Evolutionary conservation across 2,113 vertebrate species (phyloP), one percentile per base, ranked within the genome.

Genomic region (Rutilus rutilus): DNA sequence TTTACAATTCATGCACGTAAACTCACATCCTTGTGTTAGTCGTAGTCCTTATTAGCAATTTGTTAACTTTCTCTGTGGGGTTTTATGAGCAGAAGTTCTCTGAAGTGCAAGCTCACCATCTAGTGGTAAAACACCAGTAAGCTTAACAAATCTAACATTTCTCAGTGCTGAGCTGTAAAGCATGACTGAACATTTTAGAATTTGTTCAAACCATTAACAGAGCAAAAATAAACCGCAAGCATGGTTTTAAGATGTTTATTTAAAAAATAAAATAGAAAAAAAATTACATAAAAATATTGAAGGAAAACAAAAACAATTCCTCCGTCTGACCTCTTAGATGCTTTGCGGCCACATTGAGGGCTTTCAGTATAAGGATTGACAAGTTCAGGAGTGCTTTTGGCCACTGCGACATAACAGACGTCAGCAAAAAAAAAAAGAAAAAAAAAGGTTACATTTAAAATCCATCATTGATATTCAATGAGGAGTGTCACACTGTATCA

Each of bases 281-380:
- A 98, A 96, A 97, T 96, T 96, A 98, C 97, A 98, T 99, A 98
- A 98, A 99, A 99, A 99, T 97, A 96, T 96, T 94, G 93, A 92
- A 91, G 87, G 89, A 90, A 92, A 86, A 92, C 89, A 91, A 90
- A 91, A 90, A 90, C 89, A 84, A 71, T 92, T 92, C 94, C 94
- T 95, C 91, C 82, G 90, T 91, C 36, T 52, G 90, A 87, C 93
- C 94, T 95, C 94, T 92, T 88, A 88, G 92, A 89, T 93, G 93
- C 94, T 93, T 87, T 92, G 89, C 62, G 87, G 87, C 89, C 89
- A 71, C 86, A 67, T 57, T 54, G 89, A 90, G 91, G 90, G 88
- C 81, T 89, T 86, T 90, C 90, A 91, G 90, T 92, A 8, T 77
- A 25, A 87, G 87, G 91, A 85, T 60, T 21, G 65, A 75, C 87